Percentiles rank a stretch among this genome's conserved stretches.
phyloP scores from a whole-genome alignment of 2,888 invertebrate species.

The Furcula furcula region DNA sequence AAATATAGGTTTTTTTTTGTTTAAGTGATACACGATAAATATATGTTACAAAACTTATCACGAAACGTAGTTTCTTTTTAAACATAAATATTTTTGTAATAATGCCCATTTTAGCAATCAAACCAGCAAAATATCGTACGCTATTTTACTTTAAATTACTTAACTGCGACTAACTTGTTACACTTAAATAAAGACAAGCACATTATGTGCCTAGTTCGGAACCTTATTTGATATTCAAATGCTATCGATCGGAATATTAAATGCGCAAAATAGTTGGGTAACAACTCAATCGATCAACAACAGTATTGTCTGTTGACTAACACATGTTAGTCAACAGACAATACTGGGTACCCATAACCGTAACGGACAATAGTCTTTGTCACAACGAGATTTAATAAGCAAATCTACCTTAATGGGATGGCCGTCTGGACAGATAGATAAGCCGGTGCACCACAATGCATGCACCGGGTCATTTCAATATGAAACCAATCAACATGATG shows the following conservation, averaged over 20 bases:
- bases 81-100: too few species aligned
- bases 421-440: slow-evolving; percentile 40
- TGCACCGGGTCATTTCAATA: slow-evolving; percentile 57
- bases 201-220: slow-evolving; percentile 10
- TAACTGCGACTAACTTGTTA: slow-evolving; percentile 4
- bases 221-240: slow-evolving; percentile 32
- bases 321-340: too few species aligned
- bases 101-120: too few species aligned
- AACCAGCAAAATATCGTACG: too few species aligned
- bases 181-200: slow-evolving; percentile 8
- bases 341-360: too few species aligned
- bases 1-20: too few species aligned
- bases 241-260: slow-evolving; percentile 29
- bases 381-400: slow-evolving; percentile 31
- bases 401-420: slow-evolving; percentile 42
- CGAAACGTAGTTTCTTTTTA: too few species aligned
- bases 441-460: slow-evolving; percentile 43
- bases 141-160: background rate
- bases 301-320: slow-evolving; percentile 20
- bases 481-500: slow-evolving; percentile 68
- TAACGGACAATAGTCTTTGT: slow-evolving; percentile 28
- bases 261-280: slow-evolving; percentile 20
- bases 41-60: too few species aligned
- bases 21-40: too few species aligned
- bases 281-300: slow-evolving; percentile 22